A percentile compares a stretch with the other conserved stretches of the same genome.
Conservation (phyloP, 2,113 vertebrate species). For the Brachionichthys hirsutus region DNA sequence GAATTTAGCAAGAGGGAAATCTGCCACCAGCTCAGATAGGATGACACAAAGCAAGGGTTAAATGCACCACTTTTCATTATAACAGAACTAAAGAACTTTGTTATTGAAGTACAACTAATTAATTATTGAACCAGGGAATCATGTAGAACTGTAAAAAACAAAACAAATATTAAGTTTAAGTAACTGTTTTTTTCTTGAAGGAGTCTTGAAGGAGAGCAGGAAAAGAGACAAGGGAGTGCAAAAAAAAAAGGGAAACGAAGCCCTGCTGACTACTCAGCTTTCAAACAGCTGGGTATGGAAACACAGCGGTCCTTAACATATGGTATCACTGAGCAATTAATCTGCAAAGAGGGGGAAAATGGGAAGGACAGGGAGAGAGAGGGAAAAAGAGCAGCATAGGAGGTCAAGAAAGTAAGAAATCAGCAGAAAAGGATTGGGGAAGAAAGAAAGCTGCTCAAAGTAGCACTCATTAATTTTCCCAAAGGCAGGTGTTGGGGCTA, state of each 20-base stretch:
- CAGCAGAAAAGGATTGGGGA: slow-evolving; percentile 58
- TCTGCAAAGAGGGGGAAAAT: slow-evolving; percentile 41
- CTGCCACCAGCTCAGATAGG: too few species aligned
- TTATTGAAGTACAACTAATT: neutral
- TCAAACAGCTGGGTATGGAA: slow-evolving; percentile 58
- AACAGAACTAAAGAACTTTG: neutral
- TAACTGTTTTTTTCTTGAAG: neutral
- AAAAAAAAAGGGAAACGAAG: slow-evolving; percentile 33
- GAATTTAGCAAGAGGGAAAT: too few species aligned
- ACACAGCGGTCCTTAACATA: slow-evolving; percentile 60
- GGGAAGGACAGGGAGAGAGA: slow-evolving; percentile 38
- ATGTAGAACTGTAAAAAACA: neutral
- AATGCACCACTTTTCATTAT: neutral
- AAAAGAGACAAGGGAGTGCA: slow-evolving; percentile 23
- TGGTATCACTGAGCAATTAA: slow-evolving; percentile 57
- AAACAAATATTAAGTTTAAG: too few species aligned
- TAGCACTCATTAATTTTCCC: slow-evolving; percentile 67
- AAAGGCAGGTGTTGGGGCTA: slow-evolving; percentile 64
- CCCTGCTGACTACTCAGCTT: slow-evolving; percentile 59
- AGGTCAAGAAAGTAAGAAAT: slow-evolving; percentile 58
- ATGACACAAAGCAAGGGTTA: neutral
- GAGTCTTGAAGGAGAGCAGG: slow-evolving; percentile 28
- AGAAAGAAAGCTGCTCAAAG: slow-evolving; percentile 60
- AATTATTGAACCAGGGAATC: neutral
- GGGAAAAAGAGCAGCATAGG: slow-evolving; percentile 38